Conservation (phyloP, 2,888 invertebrate genomes). For the Drosophila barbarae region DNA sequence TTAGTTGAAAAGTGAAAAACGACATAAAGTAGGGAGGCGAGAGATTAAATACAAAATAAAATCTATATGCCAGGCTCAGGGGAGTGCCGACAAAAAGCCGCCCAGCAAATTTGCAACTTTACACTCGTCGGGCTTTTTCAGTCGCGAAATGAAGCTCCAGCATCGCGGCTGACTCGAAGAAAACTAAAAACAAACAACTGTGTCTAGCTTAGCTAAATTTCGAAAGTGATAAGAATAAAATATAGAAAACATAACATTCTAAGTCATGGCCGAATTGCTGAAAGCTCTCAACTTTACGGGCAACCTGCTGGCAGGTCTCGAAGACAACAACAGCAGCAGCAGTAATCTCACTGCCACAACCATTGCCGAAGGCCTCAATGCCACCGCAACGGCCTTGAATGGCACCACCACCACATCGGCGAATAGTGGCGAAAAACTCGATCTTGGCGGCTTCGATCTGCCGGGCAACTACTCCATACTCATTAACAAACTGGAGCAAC, state of each 20-base stretch:
- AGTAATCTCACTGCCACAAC: conserved; percentile 28
- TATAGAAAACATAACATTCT: not conserved
- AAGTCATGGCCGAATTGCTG: conserved; percentile 65
- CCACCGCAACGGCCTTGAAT: conserved; percentile 45
- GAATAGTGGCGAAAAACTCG: conserved; percentile 62
- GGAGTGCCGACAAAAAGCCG: conserved; percentile 59
- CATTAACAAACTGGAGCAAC: conserved; percentile 77
- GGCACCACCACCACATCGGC: conserved; percentile 35
- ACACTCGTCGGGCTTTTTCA: conserved; percentile 62
- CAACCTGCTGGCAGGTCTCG: conserved; percentile 61
- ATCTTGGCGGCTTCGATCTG: conserved; percentile 69
- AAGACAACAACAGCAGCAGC: conserved; percentile 46
- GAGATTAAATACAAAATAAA: conserved; percentile 41
- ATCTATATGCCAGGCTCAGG: conserved; percentile 33
- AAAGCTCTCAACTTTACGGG: conserved; percentile 65
- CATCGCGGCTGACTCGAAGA: conserved; percentile 53
- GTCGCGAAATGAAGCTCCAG: conserved; percentile 74
- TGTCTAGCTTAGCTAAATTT: conserved; percentile 6
- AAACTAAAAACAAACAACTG: conserved; percentile 7
- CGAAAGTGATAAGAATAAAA: conserved; percentile 19
- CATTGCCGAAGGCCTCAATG: conserved; percentile 37
- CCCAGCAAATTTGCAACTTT: conserved; percentile 67
- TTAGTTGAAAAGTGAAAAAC: conserved; percentile 70
- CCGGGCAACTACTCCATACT: conserved; percentile 78
- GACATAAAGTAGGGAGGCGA: conserved; percentile 44